Evolutionary conservation across 1,140 invertebrate genomes (phyloP), one percentile per base, ranked within the genome.

Genomic region (Cotesia chilonis): DNA sequence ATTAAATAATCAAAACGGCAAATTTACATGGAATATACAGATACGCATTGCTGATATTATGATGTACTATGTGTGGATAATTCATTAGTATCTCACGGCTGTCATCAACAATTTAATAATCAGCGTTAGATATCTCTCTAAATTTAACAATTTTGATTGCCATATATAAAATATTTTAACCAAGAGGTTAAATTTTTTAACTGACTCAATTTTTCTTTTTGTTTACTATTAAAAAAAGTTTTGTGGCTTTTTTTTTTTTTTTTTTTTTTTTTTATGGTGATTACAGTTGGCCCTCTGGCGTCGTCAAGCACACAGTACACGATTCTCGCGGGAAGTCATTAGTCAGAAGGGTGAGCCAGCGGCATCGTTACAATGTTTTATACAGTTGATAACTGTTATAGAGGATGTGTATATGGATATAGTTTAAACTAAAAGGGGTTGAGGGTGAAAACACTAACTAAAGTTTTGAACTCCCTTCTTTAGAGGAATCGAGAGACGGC

Each of bases 251-350:
- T 14, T 14, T 14, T 55, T 55, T 55, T 55, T 55, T 55, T 14
- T 14, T 14, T 14, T 14, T 55, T 55, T 55, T 55, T 55, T n/a
- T 17, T 55, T 47, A 47, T 9, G 5, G 54, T 14, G n/a, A 55
- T 55, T 14, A n/a, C n/a, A n/a, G 54, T 17, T 55, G 17, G 54
- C 54, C 54, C 54, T 55, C n/a, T n/a, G 54, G 70, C 60, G 65
- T 54, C 51, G 55, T 59, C 52, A 14, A 37, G 28, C 65, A 63
- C 54, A 20, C 12, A 4, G 14, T 9, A 28, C 47, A 10, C n/a
- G n/a, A 35, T 59, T 63, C 65, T 63, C 57, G 63, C 37, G 37
- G 36, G n/a, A 72, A 70, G 66, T 72, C 75, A 78, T 78, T 76
- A 76, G 71, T 74, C 68, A 20, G 7, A 60, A 37, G 52, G 54